Conservation (phyloP, 2,797 vertebrate species). For the Lepus townsendii region DNA sequence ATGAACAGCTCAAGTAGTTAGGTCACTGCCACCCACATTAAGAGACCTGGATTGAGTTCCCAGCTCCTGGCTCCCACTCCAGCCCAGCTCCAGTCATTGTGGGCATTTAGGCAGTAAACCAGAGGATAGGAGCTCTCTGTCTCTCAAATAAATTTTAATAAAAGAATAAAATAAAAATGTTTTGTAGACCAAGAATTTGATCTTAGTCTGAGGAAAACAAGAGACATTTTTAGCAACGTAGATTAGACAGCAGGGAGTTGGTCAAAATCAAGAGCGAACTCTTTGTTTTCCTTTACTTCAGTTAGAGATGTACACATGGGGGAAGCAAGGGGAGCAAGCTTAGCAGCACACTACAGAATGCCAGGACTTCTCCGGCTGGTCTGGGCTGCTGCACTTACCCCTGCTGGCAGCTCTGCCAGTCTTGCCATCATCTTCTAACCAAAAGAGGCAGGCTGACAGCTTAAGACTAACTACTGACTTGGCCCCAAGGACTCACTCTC, state of each 20-base stretch:
- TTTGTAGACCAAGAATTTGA: not conserved
- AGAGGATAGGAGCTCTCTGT: too few relatives aligned
- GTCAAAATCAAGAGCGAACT: conserved; percentile 10
- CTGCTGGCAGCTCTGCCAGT: not conserved
- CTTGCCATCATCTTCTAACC: not conserved
- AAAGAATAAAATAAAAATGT: not conserved
- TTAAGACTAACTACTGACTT: not conserved
- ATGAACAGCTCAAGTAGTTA: too few relatives aligned
- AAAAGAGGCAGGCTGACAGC: not conserved
- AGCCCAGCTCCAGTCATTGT: too few relatives aligned
- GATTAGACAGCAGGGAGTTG: not conserved
- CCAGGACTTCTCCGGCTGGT: not conserved
- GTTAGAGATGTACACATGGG: not conserved
- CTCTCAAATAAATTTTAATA: too few relatives aligned
- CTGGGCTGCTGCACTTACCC: too few relatives aligned
- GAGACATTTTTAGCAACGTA: not conserved
- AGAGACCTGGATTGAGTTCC: too few relatives aligned
- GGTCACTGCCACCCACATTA: too few relatives aligned
- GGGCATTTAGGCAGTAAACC: too few relatives aligned
- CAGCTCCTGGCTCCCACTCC: too few relatives aligned
- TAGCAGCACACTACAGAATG: fast-evolving
- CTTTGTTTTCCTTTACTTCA: not conserved
- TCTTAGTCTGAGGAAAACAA: not conserved
- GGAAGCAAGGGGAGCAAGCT: not conserved
- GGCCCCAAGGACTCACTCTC: not conserved